Evolutionary conservation across 2,113 vertebrate genomes (phyloP), one percentile per base, ranked within the genome.

Genomic region (Egretta garzetta): DNA sequence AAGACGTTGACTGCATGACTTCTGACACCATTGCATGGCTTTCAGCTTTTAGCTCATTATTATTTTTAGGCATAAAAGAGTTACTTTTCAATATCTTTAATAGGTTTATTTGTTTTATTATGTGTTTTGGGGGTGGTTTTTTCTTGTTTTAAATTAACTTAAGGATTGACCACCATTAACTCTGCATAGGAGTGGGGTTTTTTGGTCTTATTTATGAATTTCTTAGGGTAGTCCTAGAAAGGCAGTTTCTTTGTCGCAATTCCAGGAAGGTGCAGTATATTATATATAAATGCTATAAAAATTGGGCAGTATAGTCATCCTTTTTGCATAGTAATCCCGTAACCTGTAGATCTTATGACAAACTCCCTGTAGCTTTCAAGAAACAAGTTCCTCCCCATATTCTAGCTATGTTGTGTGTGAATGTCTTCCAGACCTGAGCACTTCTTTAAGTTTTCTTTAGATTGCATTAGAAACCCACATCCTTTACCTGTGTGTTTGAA

Each of bases 11-110:
- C 33, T 89, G 53, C 6, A 5, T 91, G 87, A 81, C 47, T 91
- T 74, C 73, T 93, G 91, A 86, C 80, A 86, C 60, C 56, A 67
- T 3, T 77, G 33, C 63, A 20, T 30, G 53, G 45, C 67, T 83
- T 68, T 66, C 50, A 45, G 84, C 87, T 94, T 93, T 94, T 50
- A 84, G 41, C 45, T 94, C n/a, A 26, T 77, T 37, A 55, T 50
- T 79, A 32, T 35, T 95, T 86, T 53, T 79, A 84, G 37, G 21
- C 56, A 22, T 30, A 60, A 67, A 87, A 74, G 26, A 70, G 43
- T 6, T 41, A 67, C 10, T 70, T 92, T 75, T 37, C n/a, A 90
- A 55, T 73, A 28, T 50, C 20, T 75, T 58, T n/a, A 67, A 19
- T 26, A 12, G 41, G 32, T 82, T 93, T 45, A 53, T 58, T 70